Evolutionary conservation across 1,140 invertebrate genomes (phyloP).

Genomic region (Phocides pigmalion): DNA sequence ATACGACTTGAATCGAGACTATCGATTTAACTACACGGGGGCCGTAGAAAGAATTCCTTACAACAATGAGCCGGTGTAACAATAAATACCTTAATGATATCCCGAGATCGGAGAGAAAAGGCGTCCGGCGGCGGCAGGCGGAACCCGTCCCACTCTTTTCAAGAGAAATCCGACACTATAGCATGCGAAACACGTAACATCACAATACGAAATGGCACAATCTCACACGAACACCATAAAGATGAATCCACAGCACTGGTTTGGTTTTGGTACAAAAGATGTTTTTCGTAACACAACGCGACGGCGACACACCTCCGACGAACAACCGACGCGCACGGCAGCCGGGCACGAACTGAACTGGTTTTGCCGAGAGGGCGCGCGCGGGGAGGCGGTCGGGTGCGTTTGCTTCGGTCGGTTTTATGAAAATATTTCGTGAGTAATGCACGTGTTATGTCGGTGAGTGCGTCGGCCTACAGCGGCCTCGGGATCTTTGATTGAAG

Average conservation of each 20-base stretch:
- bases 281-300: slow-evolving; percentile 77
- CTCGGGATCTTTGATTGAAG: slow-evolving; percentile 73
- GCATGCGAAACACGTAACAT: slow-evolving; percentile 69
- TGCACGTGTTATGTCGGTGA: slow-evolving; percentile 79
- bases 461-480: slow-evolving; percentile 76
- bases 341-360: slow-evolving; percentile 81
- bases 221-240: slow-evolving; percentile 70
- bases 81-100: slow-evolving; percentile 84
- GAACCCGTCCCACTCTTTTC: slow-evolving; percentile 70
- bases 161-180: slow-evolving; percentile 76
- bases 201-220: slow-evolving; percentile 73
- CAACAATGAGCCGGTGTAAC: slow-evolving; percentile 81
- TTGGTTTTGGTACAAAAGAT: slow-evolving; percentile 73
- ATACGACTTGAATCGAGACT: slow-evolving; percentile 58
- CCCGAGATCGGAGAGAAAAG: slow-evolving; percentile 77
- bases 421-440: slow-evolving; percentile 84
- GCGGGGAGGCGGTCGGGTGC: slow-evolving; percentile 65
- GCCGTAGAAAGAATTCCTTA: slow-evolving; percentile 76
- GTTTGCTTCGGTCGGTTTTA: slow-evolving; percentile 79
- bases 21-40: slow-evolving; percentile 77
- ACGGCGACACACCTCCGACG: slow-evolving; percentile 35
- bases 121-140: slow-evolving; percentile 72
- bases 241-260: slow-evolving; percentile 73
- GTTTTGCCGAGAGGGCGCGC: slow-evolving; percentile 66
- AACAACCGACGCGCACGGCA: slow-evolving; percentile 70